Evolutionary conservation across 2,113 vertebrate genomes (phyloP), one percentile per base, ranked within the genome.

Genomic region (Mola mola): DNA sequence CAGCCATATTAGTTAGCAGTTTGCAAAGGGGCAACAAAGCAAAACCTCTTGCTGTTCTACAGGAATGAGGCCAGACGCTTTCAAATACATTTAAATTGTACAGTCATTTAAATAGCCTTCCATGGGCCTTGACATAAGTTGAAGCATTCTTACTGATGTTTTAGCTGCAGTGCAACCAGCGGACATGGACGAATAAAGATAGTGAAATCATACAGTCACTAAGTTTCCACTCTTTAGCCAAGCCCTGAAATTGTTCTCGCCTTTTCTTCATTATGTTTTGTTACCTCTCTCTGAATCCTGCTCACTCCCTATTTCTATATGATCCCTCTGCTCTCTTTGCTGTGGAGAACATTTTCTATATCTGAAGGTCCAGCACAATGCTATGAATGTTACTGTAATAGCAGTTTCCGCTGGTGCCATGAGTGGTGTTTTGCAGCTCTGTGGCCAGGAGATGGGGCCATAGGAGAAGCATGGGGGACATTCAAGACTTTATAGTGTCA

Each of bases 391-490:
- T 74, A 72, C 28, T 29, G 2, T 29, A 9, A 9, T 29, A 29
- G 28, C n/a, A n/a, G 2, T 29, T 9, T 29, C 28, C 28, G 52
- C 5, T 1, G 49, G 38, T 34, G 51, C 19, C 8, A 19, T 47
- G 13, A 37, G 17, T 21, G 68, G 17, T 84, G 87, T 74, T 84
- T 62, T 87, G 66, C 65, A 70, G 55, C 25, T 40, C 44, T 21
- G 42, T 69, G 81, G 26, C 91, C 92, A 92, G 82, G 57, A 93
- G 91, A 86, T 82, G 91, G 92, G 68, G 88, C 75, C 87, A 89
- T 86, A 83, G 85, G 79, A 88, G 76, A 89, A 75, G 79, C 55
- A 78, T 75, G 75, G 75, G 89, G 75, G 83, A 75, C 70, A 64
- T 19, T 31, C 19, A 86, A n/a, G 84, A 86, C 89, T 83, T 73